Evolutionary conservation across 2,113 vertebrate species (phyloP), one percentile per base, ranked within the genome.

Genomic region (Rhinoderma darwinii): DNA sequence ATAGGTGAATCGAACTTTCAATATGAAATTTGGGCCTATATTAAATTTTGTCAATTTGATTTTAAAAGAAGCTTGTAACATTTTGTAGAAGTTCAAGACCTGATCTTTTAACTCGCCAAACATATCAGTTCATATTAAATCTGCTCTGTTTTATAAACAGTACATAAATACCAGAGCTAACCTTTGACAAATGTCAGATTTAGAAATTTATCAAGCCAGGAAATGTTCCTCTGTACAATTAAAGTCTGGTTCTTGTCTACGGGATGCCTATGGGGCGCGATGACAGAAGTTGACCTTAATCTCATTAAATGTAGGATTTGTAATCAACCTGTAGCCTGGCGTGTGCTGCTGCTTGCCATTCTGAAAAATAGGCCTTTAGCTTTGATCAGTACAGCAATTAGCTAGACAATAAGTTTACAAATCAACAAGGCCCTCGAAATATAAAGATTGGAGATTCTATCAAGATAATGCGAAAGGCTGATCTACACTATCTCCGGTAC

Each of bases 331-430:
- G 78, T 86, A 59, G 66, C 25, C 50, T 82, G 32, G 20, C 17
- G 47, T 73, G 84, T 37, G 66, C 41, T 68, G 47, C 75, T 43
- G 32, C 35, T 43, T 70, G 35, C 35, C 27, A 1, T 25, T n/a
- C 61, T 73, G 63, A 73, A 39, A n/a, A 82, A 82, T 47, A 72
- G 78, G 17, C 68, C 73, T 18, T 82, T 82, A 74, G 51, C 50
- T 82, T 72, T 74, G 66, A 87, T 82, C 77, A 81, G n/a, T n/a
- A 74, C 47, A 82, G 77, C 51, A 82, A 87, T 87, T 87, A 87
- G 50, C 78, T 47, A 61, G 7, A 44, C 84, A 80, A 86, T 68
- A 43, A 68, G 44, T 37, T 35, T 72, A 25, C 85, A 86, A 43
- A 59, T 73, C 77, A 81, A 43, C 50, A 87, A 82, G 44, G 56